Base-by-base conservation (phyloP, 2,888 invertebrate genomes). In the Teleiodes luculella region DNA sequence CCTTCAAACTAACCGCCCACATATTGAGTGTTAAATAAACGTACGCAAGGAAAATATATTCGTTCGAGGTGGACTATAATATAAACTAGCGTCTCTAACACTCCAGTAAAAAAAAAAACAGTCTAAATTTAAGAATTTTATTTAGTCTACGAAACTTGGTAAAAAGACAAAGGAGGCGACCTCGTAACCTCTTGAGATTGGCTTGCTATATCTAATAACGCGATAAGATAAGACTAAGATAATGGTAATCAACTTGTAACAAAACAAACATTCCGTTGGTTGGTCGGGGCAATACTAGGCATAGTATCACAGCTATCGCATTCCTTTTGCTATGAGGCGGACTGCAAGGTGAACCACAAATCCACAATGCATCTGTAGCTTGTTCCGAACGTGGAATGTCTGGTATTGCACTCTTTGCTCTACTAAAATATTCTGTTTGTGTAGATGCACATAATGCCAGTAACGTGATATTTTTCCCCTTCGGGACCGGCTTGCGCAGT, bases 271-370 rank as follows among this genome's bases (percentile, higher is more conserved):
- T 28, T 13, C 14, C 24, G 13, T 24, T 28, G 48, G 37, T 5
- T 37, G 36, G n/a, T n/a, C n/a, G n/a, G n/a, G n/a, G 36, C 36
- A 7, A 8, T 28, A 39, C 24, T 28, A 24, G 43, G 43, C 43
- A n/a, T 28, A 28, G 20, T 28, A 28, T 51, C 20, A 36, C 47
- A 55, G 13, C 28, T 28, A 28, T 51, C 20, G 43, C 47, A 55
- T 55, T 55, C 33, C 48, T 48, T 59, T 61, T 47, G 41, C 53
- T 56, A 36, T 60, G 54, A 55, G 55, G 54, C 55, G 60, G 67
- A 75, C 73, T 14, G 65, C 79, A 78, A 78, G 74, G 78, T 74
- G 63, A 78, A 78, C 78, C 74, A 67, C 78, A 78, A 66, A 77
- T 75, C 76, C 74, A 66, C 76, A 78, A 66, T 63, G 54, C 51